Evolutionary conservation across 2,113 vertebrate genomes (phyloP).

Genomic region (Melozone crissalis): DNA sequence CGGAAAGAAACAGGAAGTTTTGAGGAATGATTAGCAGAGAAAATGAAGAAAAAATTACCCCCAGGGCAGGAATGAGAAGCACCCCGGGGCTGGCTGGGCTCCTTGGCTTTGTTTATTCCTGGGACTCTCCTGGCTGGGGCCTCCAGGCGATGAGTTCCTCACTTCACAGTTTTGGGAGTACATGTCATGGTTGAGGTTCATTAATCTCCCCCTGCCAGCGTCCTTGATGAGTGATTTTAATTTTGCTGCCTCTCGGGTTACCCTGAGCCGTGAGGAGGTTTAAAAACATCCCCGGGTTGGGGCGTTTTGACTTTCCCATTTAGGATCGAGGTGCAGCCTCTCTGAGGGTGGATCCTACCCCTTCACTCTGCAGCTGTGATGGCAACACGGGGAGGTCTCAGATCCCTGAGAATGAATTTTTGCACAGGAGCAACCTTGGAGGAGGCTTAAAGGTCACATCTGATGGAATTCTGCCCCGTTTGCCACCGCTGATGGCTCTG

Average conservation of each 20-base stretch:
- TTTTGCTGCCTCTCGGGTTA: conserved; percentile 1
- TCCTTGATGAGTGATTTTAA: background rate
- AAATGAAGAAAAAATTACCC: background rate
- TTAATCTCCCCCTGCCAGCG: background rate
- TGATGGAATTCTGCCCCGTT: background rate
- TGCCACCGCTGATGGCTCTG: background rate
- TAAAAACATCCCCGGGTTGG: background rate
- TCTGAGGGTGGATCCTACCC: rapidly evolving
- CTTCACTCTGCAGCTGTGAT: background rate
- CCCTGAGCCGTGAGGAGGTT: background rate
- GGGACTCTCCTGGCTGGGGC: background rate
- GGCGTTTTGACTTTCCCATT: background rate
- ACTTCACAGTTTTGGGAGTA: conserved; percentile 28
- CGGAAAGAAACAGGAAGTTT: background rate
- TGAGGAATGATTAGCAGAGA: background rate
- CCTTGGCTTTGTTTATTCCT: background rate
- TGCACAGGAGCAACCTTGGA: background rate
- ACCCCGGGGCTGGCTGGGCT: rapidly evolving
- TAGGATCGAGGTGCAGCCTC: background rate
- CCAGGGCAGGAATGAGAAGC: background rate
- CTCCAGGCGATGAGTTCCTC: background rate
- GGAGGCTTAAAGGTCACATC: background rate
- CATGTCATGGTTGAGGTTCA: background rate
- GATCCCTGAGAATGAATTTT: background rate
- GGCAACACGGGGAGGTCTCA: background rate